Percentiles rank a stretch among this genome's conserved stretches.
Conservation (phyloP, 2,797 vertebrate genomes). For the Pangasius mekongensis region DNA sequence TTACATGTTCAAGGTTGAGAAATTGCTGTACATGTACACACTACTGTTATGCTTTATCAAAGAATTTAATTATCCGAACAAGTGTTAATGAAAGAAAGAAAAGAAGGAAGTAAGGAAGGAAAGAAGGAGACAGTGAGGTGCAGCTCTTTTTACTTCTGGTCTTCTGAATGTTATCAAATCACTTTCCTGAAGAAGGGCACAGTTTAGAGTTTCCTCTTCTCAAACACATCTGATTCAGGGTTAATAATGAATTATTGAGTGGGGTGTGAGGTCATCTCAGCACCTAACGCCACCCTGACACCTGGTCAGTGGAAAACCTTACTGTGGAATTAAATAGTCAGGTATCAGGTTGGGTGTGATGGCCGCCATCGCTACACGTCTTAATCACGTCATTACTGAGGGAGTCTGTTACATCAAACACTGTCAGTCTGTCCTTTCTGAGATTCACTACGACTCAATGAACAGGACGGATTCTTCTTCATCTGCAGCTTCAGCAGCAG, state of each 20-base stretch:
- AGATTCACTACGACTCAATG: not conserved
- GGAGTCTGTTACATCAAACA: not conserved
- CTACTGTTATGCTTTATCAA: no score
- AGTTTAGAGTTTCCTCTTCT: constrained; percentile 19
- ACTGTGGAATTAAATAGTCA: not conserved
- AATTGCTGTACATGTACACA: no score
- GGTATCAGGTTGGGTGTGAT: not conserved
- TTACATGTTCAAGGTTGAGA: no score
- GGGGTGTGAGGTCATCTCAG: not conserved
- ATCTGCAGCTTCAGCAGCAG: not conserved
- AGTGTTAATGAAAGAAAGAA: no score
- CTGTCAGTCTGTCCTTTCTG: not conserved
- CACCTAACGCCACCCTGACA: not conserved
- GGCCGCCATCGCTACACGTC: not conserved
- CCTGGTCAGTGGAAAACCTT: not conserved
- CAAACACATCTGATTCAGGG: not conserved
- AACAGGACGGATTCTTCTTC: not conserved
- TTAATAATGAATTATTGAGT: constrained; percentile 8
- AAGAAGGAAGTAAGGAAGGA: no score
- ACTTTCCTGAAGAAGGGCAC: not conserved
- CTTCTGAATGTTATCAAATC: not conserved
- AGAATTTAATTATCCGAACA: no score
- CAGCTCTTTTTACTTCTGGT: not conserved
- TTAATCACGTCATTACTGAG: not conserved
- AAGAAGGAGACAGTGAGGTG: not conserved